Base-by-base conservation (phyloP, 2,797 vertebrate species). In the Oryzias dopingdopingensis region DNA sequence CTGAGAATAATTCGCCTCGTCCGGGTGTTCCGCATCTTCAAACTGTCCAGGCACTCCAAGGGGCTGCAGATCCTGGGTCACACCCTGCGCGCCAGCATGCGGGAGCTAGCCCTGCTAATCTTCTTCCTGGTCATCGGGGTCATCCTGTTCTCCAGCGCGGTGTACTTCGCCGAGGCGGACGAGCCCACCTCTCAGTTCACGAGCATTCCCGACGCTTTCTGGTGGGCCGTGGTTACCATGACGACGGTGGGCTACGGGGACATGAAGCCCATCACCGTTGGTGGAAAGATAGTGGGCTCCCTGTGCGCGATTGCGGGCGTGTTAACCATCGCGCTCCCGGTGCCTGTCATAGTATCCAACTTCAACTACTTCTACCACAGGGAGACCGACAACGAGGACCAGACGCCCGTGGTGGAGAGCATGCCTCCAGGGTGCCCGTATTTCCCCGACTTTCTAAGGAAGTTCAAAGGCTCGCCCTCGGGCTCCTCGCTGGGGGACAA, bases 211-310 rank as follows among this genome's bases (percentile, higher is more conserved):
- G 97, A 99, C 87, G 97, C 97, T 0, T 99, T 99, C 76, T 99
- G 97, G 97, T 99, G 97, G 97, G 97, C 97, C 6, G 97, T 99
- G 49, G 97, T 99, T 66, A 99, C 97, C 79, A 99, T 99, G 97
- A 99, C 97, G 47, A 99, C 97, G 13, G 97, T 99, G 76, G 97
- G 97, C 74, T 99, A 99, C 66, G 97, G 97, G 45, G 97, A 99
- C 92, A 99, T 99, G 97, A 98, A 97, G 85, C 97, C 97, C 82
- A 96, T 99, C 85, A 99, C 97, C 0, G 96, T 99, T 40, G 96
- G 97, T 4, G 97, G 97, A 55, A 99, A 99, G 86, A 99, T 99
- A 41, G 97, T 99, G 32, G 97, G 97, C 77, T 99, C 97, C 54
- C 88, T 99, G 50, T 99, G 97, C 89, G 97, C 97, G 79, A 99